These are phyloP conservation scores for Hyperoodon ampullatus DNA, from an alignment of 2,113 vertebrate genomes.

Conservation along the genomic window DNA sequence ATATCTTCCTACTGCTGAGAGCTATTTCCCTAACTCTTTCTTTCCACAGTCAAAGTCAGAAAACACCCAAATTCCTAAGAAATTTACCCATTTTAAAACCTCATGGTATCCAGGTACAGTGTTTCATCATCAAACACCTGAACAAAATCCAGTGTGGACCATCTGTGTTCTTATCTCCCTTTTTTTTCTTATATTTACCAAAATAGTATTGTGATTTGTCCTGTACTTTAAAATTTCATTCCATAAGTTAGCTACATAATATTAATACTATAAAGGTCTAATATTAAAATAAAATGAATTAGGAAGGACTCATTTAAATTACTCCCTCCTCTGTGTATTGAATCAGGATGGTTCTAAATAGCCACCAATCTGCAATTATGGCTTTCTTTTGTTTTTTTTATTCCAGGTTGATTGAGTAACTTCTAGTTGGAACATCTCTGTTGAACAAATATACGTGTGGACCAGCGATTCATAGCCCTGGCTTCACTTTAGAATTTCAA, in stretches of 20 bases:
- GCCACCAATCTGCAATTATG: not conserved
- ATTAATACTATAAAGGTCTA: not conserved
- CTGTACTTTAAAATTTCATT: constrained; percentile 19
- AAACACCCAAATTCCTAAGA: not conserved
- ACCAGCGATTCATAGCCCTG: not conserved
- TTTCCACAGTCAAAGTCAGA: not conserved
- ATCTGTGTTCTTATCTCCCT: not conserved
- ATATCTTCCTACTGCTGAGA: not conserved
- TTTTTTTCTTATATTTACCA: not conserved
- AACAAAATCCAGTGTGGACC: not conserved
- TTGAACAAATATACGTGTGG: not conserved
- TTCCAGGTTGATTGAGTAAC: not conserved
- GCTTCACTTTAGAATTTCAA: not conserved
- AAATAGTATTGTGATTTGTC: not conserved
- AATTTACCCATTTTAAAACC: not conserved
- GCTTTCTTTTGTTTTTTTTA: constrained; percentile 35
- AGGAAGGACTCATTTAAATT: not conserved
- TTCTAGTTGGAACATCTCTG: not conserved
- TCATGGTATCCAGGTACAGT: not conserved
- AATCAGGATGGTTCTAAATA: constrained; percentile 25
- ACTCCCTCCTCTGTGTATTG: not conserved
- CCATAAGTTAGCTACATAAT: not conserved
- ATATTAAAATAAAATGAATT: constrained; percentile 43
- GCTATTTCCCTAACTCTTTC: not conserved
- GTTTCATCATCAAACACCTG: not conserved